Evolutionary conservation across 2,113 vertebrate species (phyloP).

Genomic region (Dasyprocta punctata): DNA sequence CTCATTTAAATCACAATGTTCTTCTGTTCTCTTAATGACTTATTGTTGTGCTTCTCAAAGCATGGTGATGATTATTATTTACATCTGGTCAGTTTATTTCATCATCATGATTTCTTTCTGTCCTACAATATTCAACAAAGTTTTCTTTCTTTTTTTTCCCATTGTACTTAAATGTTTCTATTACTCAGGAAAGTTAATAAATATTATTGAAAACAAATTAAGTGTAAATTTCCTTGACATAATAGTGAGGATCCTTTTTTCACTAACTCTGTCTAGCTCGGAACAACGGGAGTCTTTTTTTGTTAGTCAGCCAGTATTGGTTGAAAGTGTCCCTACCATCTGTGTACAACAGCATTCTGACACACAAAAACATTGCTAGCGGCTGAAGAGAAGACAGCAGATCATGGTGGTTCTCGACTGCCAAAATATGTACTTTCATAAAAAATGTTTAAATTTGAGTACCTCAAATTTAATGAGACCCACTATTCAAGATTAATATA

Average conservation of each 20-base stretch:
- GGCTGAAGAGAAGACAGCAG: not conserved
- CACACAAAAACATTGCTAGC: rapidly evolving
- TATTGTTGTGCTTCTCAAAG: not conserved
- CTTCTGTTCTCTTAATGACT: not conserved
- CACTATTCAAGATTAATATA: not conserved
- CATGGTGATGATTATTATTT: not conserved
- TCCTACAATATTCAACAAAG: not conserved
- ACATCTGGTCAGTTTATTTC: not conserved
- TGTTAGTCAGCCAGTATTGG: not conserved
- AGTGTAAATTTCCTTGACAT: not conserved
- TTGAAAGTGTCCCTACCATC: rapidly evolving
- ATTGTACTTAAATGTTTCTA: not conserved
- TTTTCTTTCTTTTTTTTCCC: too few relatives aligned
- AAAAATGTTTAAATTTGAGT: not conserved
- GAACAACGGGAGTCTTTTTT: not conserved
- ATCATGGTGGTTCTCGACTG: rapidly evolving
- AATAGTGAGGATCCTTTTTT: not conserved
- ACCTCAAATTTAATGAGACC: not conserved
- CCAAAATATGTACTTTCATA: not conserved
- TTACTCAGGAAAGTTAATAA: not conserved
- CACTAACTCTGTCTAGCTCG: not conserved
- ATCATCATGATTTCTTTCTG: not conserved
- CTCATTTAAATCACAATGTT: not conserved
- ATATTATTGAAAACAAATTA: too few relatives aligned
- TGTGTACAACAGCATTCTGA: not conserved